These are phyloP conservation scores for Micrastur ruficollis DNA, from an alignment of 2,797 vertebrate species.

Conservation along the genomic window DNA sequence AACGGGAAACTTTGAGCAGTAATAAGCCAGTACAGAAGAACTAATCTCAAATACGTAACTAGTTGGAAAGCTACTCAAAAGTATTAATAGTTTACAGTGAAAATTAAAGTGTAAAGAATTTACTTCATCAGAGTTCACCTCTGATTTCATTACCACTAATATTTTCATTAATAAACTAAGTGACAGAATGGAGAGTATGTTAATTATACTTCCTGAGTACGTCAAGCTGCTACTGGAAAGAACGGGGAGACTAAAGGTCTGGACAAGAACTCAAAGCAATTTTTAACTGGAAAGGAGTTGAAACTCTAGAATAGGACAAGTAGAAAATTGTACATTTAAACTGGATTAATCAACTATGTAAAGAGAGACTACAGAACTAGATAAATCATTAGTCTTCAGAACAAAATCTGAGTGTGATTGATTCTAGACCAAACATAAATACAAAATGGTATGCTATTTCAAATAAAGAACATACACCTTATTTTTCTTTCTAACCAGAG, in stretches of 20 bases:
- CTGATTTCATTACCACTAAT: not conserved
- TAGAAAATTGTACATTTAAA: not conserved
- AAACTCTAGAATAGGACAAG: not conserved
- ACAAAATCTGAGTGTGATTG: not conserved
- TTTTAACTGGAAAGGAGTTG: not conserved
- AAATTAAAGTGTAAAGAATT: not conserved
- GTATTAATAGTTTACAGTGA: not conserved
- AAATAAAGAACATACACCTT: not conserved
- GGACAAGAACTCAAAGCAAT: not conserved
- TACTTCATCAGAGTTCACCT: not conserved
- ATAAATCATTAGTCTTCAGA: not conserved
- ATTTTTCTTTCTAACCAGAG: not conserved
- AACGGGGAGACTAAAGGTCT: not conserved
- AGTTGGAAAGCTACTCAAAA: not conserved
- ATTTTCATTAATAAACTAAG: not conserved
- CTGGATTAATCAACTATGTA: not conserved
- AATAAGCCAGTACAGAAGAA: not conserved
- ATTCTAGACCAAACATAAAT: not conserved
- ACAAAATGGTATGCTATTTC: not conserved
- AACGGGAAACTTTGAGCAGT: not conserved
- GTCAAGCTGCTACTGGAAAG: not conserved
- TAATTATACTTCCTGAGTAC: not conserved
- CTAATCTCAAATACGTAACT: not conserved
- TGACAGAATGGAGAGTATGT: not conserved
- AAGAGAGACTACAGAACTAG: not conserved